Evolutionary conservation across 2,797 vertebrate species (phyloP).

Genomic region (Serranus cabrilla): DNA sequence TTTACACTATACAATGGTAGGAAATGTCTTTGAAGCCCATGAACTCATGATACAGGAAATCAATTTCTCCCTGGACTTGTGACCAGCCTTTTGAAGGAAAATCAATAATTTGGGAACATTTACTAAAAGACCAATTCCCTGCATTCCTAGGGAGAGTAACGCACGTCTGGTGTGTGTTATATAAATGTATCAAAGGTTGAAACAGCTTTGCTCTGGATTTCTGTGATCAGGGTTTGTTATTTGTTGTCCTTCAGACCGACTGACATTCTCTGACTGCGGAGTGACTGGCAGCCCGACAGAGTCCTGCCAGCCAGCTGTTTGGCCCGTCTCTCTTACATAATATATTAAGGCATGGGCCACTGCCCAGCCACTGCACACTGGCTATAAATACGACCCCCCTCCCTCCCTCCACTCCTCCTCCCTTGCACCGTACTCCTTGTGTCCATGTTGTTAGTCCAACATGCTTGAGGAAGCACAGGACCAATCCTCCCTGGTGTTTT

Average conservation of each 20-base stretch:
- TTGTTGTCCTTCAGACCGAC: constrained; percentile 53
- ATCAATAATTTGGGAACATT: constrained; percentile 9
- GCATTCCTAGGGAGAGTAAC: constrained; percentile 6
- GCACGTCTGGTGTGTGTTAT: neutral
- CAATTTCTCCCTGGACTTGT: constrained; percentile 27
- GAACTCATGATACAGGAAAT: constrained; percentile 43
- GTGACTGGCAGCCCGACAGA: constrained; percentile 36
- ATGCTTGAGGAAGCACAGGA: constrained; percentile 45
- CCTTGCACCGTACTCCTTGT: constrained; percentile 45
- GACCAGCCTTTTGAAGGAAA: constrained; percentile 18
- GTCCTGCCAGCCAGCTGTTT: constrained; percentile 73
- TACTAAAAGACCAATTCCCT: constrained; percentile 9
- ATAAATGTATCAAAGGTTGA: neutral
- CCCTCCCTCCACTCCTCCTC: constrained; percentile 16
- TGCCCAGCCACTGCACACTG: constrained; percentile 50
- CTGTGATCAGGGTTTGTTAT: constrained; percentile 13
- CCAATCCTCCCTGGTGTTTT: constrained; percentile 43
- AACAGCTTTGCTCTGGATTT: constrained; percentile 2
- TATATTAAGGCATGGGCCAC: constrained; percentile 81
- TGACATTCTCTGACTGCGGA: constrained; percentile 35
- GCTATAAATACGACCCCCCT: constrained; percentile 80
- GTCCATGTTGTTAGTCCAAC: constrained; percentile 59
- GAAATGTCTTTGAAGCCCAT: constrained; percentile 37
- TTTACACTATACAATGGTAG: constrained; percentile 33
- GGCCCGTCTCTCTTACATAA: constrained; percentile 76